Base-by-base conservation (phyloP, 1,140 invertebrate genomes). In the Atta colombica region DNA sequence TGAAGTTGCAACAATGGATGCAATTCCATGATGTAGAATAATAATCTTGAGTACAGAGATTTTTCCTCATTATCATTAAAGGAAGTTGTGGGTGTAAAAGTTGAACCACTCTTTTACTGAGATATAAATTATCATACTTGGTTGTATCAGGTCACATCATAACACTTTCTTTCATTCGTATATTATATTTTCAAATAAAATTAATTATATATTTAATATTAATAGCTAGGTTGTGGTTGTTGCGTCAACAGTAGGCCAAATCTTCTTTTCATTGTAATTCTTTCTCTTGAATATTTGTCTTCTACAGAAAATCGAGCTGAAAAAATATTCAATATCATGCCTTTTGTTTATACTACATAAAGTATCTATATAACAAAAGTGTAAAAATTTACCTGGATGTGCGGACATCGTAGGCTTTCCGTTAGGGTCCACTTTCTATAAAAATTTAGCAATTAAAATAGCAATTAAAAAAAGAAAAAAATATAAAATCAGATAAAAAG, bases 301-400 rank as follows among this genome's bases (percentile, higher is more conserved):
- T 99, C 98, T 0, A 99, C 99, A 18, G 99, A 99, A 94, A 99
- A 99, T 85, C 98, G 97, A 85, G 99, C 99, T 97, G 93, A 77
- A 97, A 96, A 89, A 49, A 61, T 81, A 89, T 82, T 28, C 80
- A 35, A 72, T 39, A 86, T 88, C 80, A 86, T 28, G 18, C 6
- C 31, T 35, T 35, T 35, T 28, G 81, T 85, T 45, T 12, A 3
- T 45, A 21, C 16, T 39, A 58, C 12, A 14, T 16, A 6, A 45
- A 7, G 25, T 45, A 16, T 81, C 1, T 7, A 25, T 21, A 53
- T 61, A 74, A 68, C 61, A 74, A 51, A 82, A 55, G 5, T 63
- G 1, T 75, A 31, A 31, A 21, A 63, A 88, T 77, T 93, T 94
- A 97, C 97, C 97, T 94, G 98, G 98, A 96, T 99, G 98, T 53